Evolutionary conservation across 1,140 invertebrate species (phyloP), one percentile per base, ranked within the genome.

Genomic region (Cylas formicarius): DNA sequence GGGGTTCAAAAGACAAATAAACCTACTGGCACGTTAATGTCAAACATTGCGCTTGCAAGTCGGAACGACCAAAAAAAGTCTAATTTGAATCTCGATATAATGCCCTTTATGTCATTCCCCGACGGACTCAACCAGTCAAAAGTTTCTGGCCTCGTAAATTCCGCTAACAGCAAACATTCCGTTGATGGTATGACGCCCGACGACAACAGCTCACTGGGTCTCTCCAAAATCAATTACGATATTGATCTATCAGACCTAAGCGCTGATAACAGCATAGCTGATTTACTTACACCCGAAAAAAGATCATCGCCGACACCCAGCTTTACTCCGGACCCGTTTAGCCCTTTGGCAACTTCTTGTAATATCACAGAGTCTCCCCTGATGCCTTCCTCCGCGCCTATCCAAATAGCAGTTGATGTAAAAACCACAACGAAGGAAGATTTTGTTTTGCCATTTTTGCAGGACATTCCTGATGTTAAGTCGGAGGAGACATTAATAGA

Each of bases 221-320:
- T 82, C 9, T 77, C 75, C n/a, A 77, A 77, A 55, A 75, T 82
- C 14, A 82, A 81, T 62, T 83, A 81, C 54, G 81, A 82, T 48
- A 81, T 83, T 29, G 80, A 82, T 57, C 65, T 80, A 32, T 82
- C 78, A 2, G 81, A 82, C 62, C 67, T 78, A 21, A 83, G 80
- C 50, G 75, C 71, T 0, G 80, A 82, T 3, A 81, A 80, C 54
- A 81, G 80, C 47, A 63, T 72, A 11, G 73, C 75, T 2, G 78
- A 81, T 24, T 77, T 79, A 27, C 44, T 68, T 11, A 71, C 70
- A n/a, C 57, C 56, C 4, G 57, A 58, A 43, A 63, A 60, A 45
- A 29, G 49, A 10, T 51, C 52, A 36, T 57, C 47, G 13, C 47
- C 49, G 0, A 64, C 39, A 31, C 48, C 65, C 27, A 56, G 49